Evolutionary conservation across 2,888 invertebrate species (phyloP), one percentile per base, ranked within the genome.

Genomic region (Cylindroiulus punctatus): DNA sequence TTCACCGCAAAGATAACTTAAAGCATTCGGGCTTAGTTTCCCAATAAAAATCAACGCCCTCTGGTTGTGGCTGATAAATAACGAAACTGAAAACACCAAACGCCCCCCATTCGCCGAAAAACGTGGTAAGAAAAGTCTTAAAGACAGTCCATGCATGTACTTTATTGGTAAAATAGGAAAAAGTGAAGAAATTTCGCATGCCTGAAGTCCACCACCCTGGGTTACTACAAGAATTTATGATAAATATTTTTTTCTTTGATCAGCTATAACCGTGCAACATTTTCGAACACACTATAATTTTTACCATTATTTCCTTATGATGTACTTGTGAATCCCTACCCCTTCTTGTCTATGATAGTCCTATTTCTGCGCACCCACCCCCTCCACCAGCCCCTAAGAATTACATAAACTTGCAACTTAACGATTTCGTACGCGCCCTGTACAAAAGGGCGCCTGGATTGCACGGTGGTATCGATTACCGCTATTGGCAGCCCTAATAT

Each of bases 401-500:
- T n/a, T n/a, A n/a, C n/a, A n/a, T n/a, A n/a, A n/a, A n/a, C n/a
- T n/a, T n/a, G n/a, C n/a, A n/a, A n/a, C n/a, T n/a, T 36, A 36
- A 36, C 3, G 17, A 14, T 12, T 47, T 47, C 47, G 47, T 17
- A 47, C 3, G 0, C 47, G 14, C 47, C 47, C 47, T 47, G 47
- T 47, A 47, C 47, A 47, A 3, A 3, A 0, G 47, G 14, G 14
- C 10, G 14, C 47, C 14, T 14, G 17, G 47, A 14, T 47, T 47
- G n/a, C 57, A 57, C 19, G 1, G n/a, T n/a, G n/a, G 57, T 57
- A 57, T 57, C n/a, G 57, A 57, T 57, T 57, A 57, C 57, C 57
- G 57, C 57, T 57, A 57, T 57, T 57, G 57, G 57, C 57, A 57
- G 57, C 57, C 57, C 57, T 57, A 57, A 57, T 57, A 57, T 57